phyloP scores from a whole-genome alignment of 2,888 invertebrate genomes.

The Lymantria monacha region DNA sequence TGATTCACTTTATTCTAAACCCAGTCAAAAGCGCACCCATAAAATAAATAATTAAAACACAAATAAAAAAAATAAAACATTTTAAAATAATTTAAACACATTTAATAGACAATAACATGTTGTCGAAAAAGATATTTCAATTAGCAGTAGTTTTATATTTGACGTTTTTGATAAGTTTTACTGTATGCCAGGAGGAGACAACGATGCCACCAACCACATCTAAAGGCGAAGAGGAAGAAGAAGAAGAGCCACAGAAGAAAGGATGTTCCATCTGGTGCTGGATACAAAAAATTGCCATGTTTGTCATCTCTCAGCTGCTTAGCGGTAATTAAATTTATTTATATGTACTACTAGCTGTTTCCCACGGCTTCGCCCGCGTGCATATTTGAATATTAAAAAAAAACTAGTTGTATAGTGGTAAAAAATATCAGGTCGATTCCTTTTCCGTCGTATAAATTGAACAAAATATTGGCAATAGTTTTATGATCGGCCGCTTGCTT shows the following conservation, averaged over 20 bases:
- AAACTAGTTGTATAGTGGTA: too few relatives aligned
- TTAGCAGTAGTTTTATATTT: slow-evolving; percentile 44
- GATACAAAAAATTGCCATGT: slow-evolving; percentile 79
- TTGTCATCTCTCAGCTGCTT: slow-evolving; percentile 71
- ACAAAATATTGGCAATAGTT: too few relatives aligned
- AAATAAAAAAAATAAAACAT: slow-evolving; percentile 1
- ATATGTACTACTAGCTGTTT: too few relatives aligned
- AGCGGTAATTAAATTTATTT: slow-evolving; percentile 46
- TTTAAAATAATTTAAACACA: background rate
- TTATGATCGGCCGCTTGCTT: too few relatives aligned
- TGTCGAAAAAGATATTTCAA: slow-evolving; percentile 35
- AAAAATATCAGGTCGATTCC: too few relatives aligned
- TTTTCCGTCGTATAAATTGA: too few relatives aligned
- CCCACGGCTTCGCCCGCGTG: too few relatives aligned
- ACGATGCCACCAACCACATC: slow-evolving; percentile 55
- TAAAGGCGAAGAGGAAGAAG: slow-evolving; percentile 61
- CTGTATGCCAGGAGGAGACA: slow-evolving; percentile 56
- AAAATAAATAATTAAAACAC: background rate
- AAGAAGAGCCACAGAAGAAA: slow-evolving; percentile 60
- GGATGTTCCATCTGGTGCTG: slow-evolving; percentile 78
- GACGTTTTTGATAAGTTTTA: slow-evolving; percentile 42
- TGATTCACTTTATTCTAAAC: slow-evolving; percentile 13
- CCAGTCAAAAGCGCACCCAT: slow-evolving; percentile 5
- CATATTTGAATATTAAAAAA: too few relatives aligned
- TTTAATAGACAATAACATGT: slow-evolving; percentile 14